These are phyloP conservation scores for Pristionchus fissidentatus DNA, from an alignment of 2,888 invertebrate genomes.

Conservation along the genomic window DNA sequence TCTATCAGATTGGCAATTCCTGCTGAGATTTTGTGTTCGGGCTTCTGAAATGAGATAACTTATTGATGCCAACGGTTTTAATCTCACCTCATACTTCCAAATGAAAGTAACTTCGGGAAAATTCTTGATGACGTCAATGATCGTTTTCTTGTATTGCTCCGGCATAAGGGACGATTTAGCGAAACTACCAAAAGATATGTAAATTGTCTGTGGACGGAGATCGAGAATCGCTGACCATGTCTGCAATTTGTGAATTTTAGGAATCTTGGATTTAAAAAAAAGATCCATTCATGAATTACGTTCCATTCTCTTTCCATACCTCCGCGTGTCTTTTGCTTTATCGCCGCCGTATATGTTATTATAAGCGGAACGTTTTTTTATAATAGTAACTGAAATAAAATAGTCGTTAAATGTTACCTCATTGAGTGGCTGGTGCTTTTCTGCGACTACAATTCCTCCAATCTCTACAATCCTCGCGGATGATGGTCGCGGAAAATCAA, in stretches of 20 bases:
- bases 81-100: constrained; percentile 61
- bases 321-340: too few species aligned
- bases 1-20: constrained; percentile 34
- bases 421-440: not conserved
- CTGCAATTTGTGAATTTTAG: not conserved
- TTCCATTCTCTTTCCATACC: not conserved
- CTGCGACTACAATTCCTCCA: constrained; percentile 56
- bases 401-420: not conserved
- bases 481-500: constrained; percentile 64
- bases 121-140: constrained; percentile 51
- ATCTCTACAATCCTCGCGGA: constrained; percentile 60
- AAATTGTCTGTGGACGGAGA: constrained; percentile 33
- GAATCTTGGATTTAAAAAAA: too few species aligned
- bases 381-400: too few species aligned
- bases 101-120: constrained; percentile 58
- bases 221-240: constrained; percentile 29
- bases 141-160: constrained; percentile 49
- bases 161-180: constrained; percentile 59
- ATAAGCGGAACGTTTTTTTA: too few species aligned
- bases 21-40: constrained; percentile 14
- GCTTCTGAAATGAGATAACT: constrained; percentile 32
- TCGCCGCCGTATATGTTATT: too few species aligned
- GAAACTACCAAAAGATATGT: constrained; percentile 60
- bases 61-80: too few species aligned
- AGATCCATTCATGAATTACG: too few species aligned